These are phyloP conservation scores for Rousettus leschenaultii DNA, from an alignment of 2,113 vertebrate genomes.

Conservation along the genomic window DNA sequence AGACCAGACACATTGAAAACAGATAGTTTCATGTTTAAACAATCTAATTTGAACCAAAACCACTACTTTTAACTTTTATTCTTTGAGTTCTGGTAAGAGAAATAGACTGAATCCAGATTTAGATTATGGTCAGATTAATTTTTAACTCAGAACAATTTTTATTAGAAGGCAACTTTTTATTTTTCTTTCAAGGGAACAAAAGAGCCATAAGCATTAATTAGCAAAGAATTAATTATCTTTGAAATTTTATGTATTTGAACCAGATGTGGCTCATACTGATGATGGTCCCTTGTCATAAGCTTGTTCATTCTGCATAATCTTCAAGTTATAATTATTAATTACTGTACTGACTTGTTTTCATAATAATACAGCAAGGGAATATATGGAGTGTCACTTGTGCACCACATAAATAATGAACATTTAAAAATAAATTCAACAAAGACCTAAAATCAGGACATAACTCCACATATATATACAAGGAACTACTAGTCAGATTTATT, in stretches of 20 bases:
- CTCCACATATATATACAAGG: constrained; percentile 61
- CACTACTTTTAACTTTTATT: constrained; percentile 21
- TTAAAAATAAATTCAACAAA: constrained; percentile 53
- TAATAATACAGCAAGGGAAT: constrained; percentile 21
- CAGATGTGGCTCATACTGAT: background rate
- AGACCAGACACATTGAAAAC: constrained; percentile 20
- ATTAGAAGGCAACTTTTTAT: constrained; percentile 45
- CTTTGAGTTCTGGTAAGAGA: constrained; percentile 22
- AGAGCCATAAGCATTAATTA: constrained; percentile 60
- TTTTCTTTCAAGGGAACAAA: constrained; percentile 58
- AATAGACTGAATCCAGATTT: constrained; percentile 27
- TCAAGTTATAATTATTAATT: constrained; percentile 27
- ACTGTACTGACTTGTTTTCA: background rate
- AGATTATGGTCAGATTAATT: constrained; percentile 29
- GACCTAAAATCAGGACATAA: constrained; percentile 20
- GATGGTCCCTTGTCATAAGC: background rate
- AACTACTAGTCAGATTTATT: constrained; percentile 68
- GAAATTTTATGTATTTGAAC: constrained; percentile 19
- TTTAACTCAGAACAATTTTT: constrained; percentile 36
- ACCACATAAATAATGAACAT: constrained; percentile 54
- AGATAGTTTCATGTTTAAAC: constrained; percentile 54
- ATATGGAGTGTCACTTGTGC: constrained; percentile 41
- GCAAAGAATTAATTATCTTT: constrained; percentile 44
- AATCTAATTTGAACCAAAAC: constrained; percentile 46
- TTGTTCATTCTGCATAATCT: background rate